Evolutionary conservation across 1,140 invertebrate genomes (phyloP).

Genomic region (Anoplolepis gracilipes): DNA sequence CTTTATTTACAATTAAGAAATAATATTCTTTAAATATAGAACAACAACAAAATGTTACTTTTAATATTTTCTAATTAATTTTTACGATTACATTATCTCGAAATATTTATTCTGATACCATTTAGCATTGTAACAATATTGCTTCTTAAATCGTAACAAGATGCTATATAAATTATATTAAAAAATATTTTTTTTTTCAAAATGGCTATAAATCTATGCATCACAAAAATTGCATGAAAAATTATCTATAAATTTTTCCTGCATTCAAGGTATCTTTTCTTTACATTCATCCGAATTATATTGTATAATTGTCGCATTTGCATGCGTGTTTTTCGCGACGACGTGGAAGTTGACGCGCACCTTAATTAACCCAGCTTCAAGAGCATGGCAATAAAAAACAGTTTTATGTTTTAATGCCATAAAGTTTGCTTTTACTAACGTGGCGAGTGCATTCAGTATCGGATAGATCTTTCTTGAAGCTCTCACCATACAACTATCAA

Average conservation of each 20-base stretch:
- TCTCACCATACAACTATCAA: neutral
- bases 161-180: neutral
- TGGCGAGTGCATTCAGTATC: slow-evolving; percentile 2
- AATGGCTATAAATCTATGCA: too few relatives aligned
- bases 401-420: slow-evolving; percentile 31
- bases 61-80: neutral
- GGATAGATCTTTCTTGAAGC: neutral
- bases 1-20: too few relatives aligned
- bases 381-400: slow-evolving; percentile 11
- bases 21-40: too few relatives aligned
- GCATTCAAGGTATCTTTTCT: neutral
- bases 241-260: neutral
- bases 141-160: neutral
- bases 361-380: slow-evolving; percentile 10
- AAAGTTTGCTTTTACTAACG: slow-evolving; percentile 29
- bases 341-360: neutral
- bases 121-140: neutral
- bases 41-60: too few relatives aligned
- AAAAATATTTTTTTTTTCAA: neutral
- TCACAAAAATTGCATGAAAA: neutral
- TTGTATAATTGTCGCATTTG: slow-evolving; percentile 14
- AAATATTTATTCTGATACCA: neutral
- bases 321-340: slow-evolving; percentile 9
- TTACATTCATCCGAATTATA: slow-evolving; percentile 21
- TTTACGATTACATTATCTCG: neutral